Conservation (phyloP, 2,797 vertebrate genomes). For the Masticophis lateralis region DNA sequence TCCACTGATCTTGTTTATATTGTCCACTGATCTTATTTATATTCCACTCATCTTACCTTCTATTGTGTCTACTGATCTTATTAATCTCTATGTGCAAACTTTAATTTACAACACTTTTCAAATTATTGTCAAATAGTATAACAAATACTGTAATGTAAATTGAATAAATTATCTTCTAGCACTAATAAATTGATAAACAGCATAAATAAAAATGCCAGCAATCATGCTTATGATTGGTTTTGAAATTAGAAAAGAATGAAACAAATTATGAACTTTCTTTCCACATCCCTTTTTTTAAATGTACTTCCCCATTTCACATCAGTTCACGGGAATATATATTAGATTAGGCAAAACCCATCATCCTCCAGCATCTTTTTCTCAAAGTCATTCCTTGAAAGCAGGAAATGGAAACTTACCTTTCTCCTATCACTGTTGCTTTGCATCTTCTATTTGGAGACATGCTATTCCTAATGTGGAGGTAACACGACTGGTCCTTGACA, state of each 20-base stretch:
- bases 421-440: background rate
- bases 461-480: background rate
- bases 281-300: background rate
- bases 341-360: background rate
- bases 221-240: background rate
- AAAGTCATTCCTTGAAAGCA: background rate
- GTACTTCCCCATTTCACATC: background rate
- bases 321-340: background rate
- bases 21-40: conserved; percentile 16
- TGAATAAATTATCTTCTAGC: background rate
- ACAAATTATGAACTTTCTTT: background rate
- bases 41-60: background rate
- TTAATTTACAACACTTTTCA: conserved; percentile 18
- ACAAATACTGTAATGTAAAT: background rate
- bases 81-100: conserved; percentile 5
- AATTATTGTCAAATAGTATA: background rate
- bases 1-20: conserved; percentile 9
- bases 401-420: background rate
- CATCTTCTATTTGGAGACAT: background rate
- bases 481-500: background rate
- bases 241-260: background rate
- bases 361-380: background rate
- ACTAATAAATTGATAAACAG: background rate
- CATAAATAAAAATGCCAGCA: background rate
- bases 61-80: background rate